Base-by-base conservation (phyloP, 2,797 vertebrate genomes). In the Pyrrhura leucotis region DNA sequence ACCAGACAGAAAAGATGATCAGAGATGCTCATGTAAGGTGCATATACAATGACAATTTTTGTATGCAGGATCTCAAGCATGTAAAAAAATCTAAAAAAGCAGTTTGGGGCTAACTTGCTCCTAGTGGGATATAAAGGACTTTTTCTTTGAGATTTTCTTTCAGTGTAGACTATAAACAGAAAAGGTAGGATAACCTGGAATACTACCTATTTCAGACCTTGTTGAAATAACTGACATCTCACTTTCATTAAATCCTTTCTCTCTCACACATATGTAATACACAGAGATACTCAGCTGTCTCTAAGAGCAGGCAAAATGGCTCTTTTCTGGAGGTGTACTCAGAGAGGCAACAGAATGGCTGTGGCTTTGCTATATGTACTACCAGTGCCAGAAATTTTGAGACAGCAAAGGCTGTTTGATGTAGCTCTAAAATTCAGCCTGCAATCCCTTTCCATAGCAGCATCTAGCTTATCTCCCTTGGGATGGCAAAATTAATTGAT, bases 261-360 rank as follows among this genome's bases (percentile, higher is more conserved):
- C 18, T 75, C 21, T 4, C 8, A 2, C 8, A 31, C 4, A 1
- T 12, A 7, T 0, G 1, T 19, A 33, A 37, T 28, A n/a, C 7
- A 44, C 5, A 31, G 39, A 62, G 26, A 50, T 29, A 56, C 7
- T 51, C 31, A 16, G 7, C n/a, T 83, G 16, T 16, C 23, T 61
- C 35, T 42, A 61, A 59, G 28, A 35, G 44, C 13, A 66, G 42
- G 29, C 19, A 88, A 67, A 48, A 26, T 15, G 56, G 10, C 18
- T 84, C 1, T 33, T 87, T 42, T 58, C 50, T 82, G 53, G 14
- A 75, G 35, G 3, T 0, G 0, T 28, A 53, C 29, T n/a, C 15
- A 16, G 13, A 65, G 20, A 81, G 9, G 22, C 2, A 5, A 47
- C 33, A 45, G 8, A 48, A 35, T 14, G 7, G 5, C 18, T 45